Conservation (phyloP, 2,888 invertebrate species). For the Tetragnatha montana region DNA sequence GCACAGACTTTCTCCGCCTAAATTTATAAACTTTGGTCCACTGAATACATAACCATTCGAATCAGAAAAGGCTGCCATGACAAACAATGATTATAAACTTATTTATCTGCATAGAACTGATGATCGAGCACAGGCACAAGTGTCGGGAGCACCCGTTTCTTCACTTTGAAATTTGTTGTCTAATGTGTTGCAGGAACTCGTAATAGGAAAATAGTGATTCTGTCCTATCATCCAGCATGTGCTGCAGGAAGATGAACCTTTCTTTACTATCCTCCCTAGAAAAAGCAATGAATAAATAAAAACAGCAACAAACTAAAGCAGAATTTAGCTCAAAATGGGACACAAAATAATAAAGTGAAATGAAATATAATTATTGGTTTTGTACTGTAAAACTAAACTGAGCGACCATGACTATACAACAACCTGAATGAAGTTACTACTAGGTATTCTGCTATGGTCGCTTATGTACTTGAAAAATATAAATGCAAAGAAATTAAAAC, state of each 20-base stretch:
- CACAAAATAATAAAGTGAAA: no score
- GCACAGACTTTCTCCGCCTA: background rate
- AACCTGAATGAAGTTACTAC: no score
- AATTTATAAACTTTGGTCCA: constrained; percentile 49
- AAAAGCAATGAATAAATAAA: constrained; percentile 68
- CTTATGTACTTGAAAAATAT: no score
- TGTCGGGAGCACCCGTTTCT: constrained; percentile 23
- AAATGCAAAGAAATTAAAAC: no score
- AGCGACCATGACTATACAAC: no score
- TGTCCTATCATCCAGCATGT: constrained; percentile 93
- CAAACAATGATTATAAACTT: constrained; percentile 38
- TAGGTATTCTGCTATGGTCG: no score
- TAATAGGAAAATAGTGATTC: constrained; percentile 96
- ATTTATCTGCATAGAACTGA: background rate
- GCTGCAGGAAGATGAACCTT: constrained; percentile 88
- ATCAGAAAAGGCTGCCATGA: constrained; percentile 31
- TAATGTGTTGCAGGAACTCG: constrained; percentile 97
- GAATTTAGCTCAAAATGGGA: no score
- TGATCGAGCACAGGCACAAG: constrained; percentile 36
- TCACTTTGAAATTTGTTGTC: constrained; percentile 82
- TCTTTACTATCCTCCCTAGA: constrained; percentile 93
- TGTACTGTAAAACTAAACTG: no score
- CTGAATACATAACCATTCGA: constrained; percentile 5
- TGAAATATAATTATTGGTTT: no score
- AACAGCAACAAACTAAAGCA: no score